Base-by-base conservation (phyloP, 2,797 vertebrate species). In the Scleropages formosus region DNA sequence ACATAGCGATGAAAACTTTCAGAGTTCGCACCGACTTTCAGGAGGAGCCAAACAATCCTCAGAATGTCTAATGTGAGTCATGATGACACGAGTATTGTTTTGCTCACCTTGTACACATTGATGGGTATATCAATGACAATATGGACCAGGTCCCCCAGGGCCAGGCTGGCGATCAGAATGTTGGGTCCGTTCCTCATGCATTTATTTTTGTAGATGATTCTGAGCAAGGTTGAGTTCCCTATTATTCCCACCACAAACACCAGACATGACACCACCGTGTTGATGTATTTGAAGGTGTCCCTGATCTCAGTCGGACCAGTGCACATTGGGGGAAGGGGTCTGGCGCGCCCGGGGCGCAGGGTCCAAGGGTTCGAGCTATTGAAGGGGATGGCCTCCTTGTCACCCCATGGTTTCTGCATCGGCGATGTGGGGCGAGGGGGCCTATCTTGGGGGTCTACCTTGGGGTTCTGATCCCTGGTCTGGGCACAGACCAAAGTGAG, bases 121-220 rank as follows among this genome's bases (percentile, higher is more conserved):
- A 98, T 93, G 76, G 98, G 97, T 80, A 99, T 96, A 77, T 93
- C 96, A 26, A 98, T 96, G 78, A 96, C 80, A 80, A 99, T 95
- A 79, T 98, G 96, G 0, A 99, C 87, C 77, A 99, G 90, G 82
- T 99, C 98, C 62, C 98, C 98, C 13, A 99, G 88, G 0, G 96
- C 97, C 84, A 99, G 86, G 83, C 96, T 99, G 73, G 92, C 96
- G 18, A 99, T 99, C 22, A 99, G 88, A 80, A 98, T 94, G 84
- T 99, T 99, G 4, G 96, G 96, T 22, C 97, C 96, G 0, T 97
- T 99, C 44, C 95, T 87, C 98, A 99, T 99, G 86, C 94, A 95
- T 85, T 98, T 98, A 81, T 98, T 97, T 87, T 96, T 96, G 82
- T 96, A 98, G 89, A 99, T 99, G 88, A 99, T 99, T 16, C 94